phyloP scores from a whole-genome alignment of 2,797 vertebrate species.

The Balearica regulorum region DNA sequence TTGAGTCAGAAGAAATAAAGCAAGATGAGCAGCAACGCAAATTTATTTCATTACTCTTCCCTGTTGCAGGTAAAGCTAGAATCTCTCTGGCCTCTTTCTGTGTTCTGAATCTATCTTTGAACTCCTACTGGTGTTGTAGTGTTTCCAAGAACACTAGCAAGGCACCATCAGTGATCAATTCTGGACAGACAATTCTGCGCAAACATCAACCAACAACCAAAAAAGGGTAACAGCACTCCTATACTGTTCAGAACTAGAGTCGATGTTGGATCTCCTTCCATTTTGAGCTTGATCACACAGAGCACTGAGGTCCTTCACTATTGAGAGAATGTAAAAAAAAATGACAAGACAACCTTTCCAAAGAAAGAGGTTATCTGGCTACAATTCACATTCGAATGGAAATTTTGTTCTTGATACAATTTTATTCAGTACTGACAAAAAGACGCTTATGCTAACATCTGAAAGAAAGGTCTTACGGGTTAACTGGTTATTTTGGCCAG shows the following conservation, averaged over 20 bases:
- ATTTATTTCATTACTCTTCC: neutral
- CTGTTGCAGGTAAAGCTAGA: neutral
- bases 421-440: neutral
- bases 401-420: neutral
- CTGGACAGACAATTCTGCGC: neutral
- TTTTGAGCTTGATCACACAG: neutral
- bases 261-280: neutral
- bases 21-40: neutral
- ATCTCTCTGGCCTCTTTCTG: neutral
- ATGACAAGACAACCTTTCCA: neutral
- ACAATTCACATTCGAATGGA: neutral
- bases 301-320: neutral
- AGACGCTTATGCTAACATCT: neutral
- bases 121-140: neutral
- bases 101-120: neutral
- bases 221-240: neutral
- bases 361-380: neutral
- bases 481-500: neutral
- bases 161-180: neutral
- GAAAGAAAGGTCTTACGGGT: neutral
- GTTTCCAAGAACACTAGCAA: neutral
- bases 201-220: neutral
- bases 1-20: neutral
- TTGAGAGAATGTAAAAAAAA: neutral
- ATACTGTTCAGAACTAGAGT: neutral